Conservation (phyloP, 64 coral and sea anemone species). For the Hydrozoanthus tunicans region DNA sequence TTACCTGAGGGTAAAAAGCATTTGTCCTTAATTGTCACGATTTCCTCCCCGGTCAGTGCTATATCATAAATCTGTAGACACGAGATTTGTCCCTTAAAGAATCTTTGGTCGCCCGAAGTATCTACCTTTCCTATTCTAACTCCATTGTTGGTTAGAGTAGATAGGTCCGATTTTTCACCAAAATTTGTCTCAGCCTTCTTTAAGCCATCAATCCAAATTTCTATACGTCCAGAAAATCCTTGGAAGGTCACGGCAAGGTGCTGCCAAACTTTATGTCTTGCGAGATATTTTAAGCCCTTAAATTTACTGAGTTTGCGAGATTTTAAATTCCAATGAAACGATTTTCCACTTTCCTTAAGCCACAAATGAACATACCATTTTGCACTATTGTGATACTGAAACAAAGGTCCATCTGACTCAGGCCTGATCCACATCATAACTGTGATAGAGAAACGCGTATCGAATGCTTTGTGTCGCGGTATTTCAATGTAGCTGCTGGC, state of each 20-base stretch:
- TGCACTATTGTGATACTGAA: background rate
- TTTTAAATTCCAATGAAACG: background rate
- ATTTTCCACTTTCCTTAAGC: background rate
- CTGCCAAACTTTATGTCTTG: constrained; percentile 35
- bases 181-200: constrained; percentile 15
- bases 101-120: background rate
- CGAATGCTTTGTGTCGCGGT: background rate
- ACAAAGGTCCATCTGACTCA: constrained; percentile 27
- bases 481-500: constrained; percentile 55
- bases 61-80: constrained; percentile 80
- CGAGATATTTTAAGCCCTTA: background rate
- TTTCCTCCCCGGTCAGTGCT: constrained; percentile 56
- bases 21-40: constrained; percentile 1
- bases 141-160: background rate
- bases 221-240: constrained; percentile 12
- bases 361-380: background rate
- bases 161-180: background rate
- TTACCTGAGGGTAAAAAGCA: constrained; percentile 29
- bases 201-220: constrained; percentile 52
- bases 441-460: constrained; percentile 23
- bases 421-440: constrained; percentile 57
- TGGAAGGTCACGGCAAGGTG: constrained; percentile 61
- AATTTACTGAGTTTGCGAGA: background rate
- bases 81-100: constrained; percentile 69
- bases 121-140: constrained; percentile 57